Base-by-base conservation (phyloP, 2,888 invertebrate species). In the Leptopilina syphax region DNA sequence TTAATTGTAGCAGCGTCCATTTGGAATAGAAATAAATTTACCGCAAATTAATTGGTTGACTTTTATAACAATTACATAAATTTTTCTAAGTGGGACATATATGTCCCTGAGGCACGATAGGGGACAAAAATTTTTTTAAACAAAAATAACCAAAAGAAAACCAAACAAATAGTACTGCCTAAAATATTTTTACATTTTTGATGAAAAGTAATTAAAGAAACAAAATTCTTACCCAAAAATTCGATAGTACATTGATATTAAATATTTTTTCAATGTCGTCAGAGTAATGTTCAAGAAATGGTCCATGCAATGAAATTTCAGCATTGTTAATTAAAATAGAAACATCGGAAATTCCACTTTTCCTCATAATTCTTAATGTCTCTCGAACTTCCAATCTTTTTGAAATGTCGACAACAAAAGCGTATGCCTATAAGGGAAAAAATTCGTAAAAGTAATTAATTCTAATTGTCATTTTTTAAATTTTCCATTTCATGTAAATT, bases 311-410 rank as follows among this genome's bases (percentile, higher is more conserved):
- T 82, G 92, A 87, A 10, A 93, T 88, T 0, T 92, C 93, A 0
- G 93, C 93, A 83, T 93, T 93, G 81, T 93, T 93, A 57, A 93
- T 90, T 3, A 93, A 85, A 68, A 93, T 92, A n/a, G 92, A 91
- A 0, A 93, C 89, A 27, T 92, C 90, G 0, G 93, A 93, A 10
- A 93, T 86, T 1, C 83, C 85, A 4, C 81, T 79, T 78, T 86
- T 86, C 47, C 84, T 86, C 90, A 90, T 90, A 80, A 88, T 63
- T 65, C 83, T 83, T 6, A 86, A 84, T 0, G 89, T 83, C 54
- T 89, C 86, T 1, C 84, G 85, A 0, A 90, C 86, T 79, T 89
- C 88, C 3, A 85, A 10, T 77, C 87, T 84, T 9, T 88, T 88
- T 5, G 90, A 89, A 9, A 90, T 87, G n/a, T 90, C 91, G 8